Percentiles rank a stretch among this genome's conserved stretches.
Evolutionary conservation across 2,888 invertebrate species (phyloP).

Genomic region (Perdita meconis): DNA sequence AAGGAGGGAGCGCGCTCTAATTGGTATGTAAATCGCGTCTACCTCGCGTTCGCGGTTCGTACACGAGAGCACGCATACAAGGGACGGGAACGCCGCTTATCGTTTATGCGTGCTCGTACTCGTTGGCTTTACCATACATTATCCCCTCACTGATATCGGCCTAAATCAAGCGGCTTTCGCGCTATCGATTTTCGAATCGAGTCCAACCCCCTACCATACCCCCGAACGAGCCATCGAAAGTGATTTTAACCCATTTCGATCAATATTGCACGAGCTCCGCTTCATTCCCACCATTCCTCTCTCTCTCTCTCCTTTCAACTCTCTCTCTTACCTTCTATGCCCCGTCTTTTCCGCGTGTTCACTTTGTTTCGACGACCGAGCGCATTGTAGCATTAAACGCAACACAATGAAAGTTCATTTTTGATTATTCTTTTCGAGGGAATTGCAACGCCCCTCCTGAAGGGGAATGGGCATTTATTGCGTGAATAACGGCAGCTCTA

Average conservation of each 20-base stretch:
- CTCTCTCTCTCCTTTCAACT: too few species aligned
- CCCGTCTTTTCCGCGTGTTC: neutral
- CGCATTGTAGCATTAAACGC: slow-evolving; percentile 14
- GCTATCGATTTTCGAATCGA: slow-evolving; percentile 67
- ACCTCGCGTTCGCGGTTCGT: slow-evolving; percentile 67
- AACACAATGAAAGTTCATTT: slow-evolving; percentile 7
- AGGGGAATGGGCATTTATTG: neutral
- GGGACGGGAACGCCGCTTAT: slow-evolving; percentile 63
- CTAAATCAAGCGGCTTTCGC: slow-evolving; percentile 66
- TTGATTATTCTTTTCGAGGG: slow-evolving; percentile 2
- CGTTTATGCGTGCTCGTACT: slow-evolving; percentile 72
- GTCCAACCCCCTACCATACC: neutral
- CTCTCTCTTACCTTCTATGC: slow-evolving; percentile 2
- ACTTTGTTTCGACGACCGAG: slow-evolving; percentile 11
- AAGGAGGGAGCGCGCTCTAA: slow-evolving; percentile 72
- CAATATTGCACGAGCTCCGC: slow-evolving; percentile 29
- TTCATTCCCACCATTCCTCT: too few species aligned
- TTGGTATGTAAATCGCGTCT: slow-evolving; percentile 76
- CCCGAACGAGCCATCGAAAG: slow-evolving; percentile 44
- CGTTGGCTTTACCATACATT: slow-evolving; percentile 73
- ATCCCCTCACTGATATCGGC: slow-evolving; percentile 66
- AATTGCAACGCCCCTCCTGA: neutral
- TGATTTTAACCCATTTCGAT: slow-evolving; percentile 53
- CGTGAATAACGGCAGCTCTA: neutral
- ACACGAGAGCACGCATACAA: slow-evolving; percentile 53